Percentiles rank a stretch among this genome's conserved stretches.
Evolutionary conservation across 2,113 vertebrate genomes (phyloP).

Genomic region (Cariama cristata): DNA sequence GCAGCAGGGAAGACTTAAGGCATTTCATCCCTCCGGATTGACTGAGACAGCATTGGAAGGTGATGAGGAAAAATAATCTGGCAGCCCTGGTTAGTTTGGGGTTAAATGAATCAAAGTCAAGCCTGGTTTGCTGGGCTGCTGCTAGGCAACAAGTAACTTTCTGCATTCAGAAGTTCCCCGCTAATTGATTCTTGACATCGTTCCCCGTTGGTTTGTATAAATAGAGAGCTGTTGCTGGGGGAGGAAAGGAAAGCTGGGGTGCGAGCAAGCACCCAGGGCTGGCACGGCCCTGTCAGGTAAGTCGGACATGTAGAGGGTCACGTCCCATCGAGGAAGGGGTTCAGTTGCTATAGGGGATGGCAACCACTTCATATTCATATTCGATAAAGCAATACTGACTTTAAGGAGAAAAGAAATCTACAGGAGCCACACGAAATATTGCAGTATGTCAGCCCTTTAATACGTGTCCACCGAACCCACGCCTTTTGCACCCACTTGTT

Average conservation of each 20-base stretch:
- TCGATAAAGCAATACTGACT: neutral
- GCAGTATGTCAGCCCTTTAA: neutral
- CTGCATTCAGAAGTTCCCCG: slow-evolving; percentile 42
- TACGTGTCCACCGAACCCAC: accelerated
- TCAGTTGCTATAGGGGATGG: neutral
- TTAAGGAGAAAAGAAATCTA: neutral
- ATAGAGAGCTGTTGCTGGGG: slow-evolving; percentile 19
- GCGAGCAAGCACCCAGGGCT: neutral
- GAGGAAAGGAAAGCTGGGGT: neutral
- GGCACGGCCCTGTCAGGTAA: neutral
- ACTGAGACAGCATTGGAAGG: neutral
- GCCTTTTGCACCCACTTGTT: neutral
- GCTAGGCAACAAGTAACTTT: slow-evolving; percentile 74
- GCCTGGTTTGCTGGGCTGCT: slow-evolving; percentile 21
- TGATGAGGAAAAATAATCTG: neutral
- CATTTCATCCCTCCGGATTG: neutral
- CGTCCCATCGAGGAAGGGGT: neutral
- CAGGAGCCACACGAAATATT: neutral
- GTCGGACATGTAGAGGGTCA: neutral
- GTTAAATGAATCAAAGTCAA: slow-evolving; percentile 67
- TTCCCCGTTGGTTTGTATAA: slow-evolving; percentile 17
- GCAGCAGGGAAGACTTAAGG: neutral
- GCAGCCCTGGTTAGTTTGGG: neutral
- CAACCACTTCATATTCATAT: neutral
- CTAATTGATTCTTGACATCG: slow-evolving; percentile 66